A percentile compares a stretch with the other conserved stretches of the same genome.
Conservation (phyloP, 2,888 invertebrate genomes). For the Ophion costatus region DNA sequence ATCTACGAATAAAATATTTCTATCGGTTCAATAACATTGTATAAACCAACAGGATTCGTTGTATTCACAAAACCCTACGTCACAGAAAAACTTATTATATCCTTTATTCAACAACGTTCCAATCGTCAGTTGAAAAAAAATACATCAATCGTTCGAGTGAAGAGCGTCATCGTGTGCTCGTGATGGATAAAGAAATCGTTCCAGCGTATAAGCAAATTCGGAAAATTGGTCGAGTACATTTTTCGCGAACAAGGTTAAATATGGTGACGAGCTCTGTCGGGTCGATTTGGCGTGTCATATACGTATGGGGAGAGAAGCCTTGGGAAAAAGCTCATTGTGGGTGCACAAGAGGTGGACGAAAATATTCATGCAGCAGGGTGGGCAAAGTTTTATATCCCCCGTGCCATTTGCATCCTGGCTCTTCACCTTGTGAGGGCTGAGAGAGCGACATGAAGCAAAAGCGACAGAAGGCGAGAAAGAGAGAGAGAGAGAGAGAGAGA, state of each 20-base stretch:
- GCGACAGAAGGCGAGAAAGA: not conserved
- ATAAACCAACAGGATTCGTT: no score
- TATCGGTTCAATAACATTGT: no score
- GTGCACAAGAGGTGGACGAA: conserved; percentile 20
- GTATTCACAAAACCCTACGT: no score
- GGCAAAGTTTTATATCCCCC: conserved; percentile 45
- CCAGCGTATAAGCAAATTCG: not conserved
- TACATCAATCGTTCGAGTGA: not conserved
- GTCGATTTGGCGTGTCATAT: conserved; percentile 2
- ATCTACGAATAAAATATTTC: no score
- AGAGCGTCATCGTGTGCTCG: not conserved
- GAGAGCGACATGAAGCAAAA: not conserved
- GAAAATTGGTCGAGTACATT: not conserved
- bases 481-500: not conserved
- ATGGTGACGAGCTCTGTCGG: not conserved
- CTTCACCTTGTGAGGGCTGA: conserved; percentile 48
- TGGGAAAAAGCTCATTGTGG: conserved; percentile 9
- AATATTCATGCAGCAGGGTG: conserved; percentile 55
- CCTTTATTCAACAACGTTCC: not conserved
- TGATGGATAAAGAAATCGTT: not conserved
- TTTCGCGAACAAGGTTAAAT: not conserved
- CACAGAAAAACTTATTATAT: no score
- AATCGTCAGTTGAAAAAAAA: not conserved
- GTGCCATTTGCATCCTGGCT: conserved; percentile 68
- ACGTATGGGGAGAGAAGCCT: not conserved